Conservation (phyloP, 2,113 vertebrate genomes). For the Takifugu flavidus region DNA sequence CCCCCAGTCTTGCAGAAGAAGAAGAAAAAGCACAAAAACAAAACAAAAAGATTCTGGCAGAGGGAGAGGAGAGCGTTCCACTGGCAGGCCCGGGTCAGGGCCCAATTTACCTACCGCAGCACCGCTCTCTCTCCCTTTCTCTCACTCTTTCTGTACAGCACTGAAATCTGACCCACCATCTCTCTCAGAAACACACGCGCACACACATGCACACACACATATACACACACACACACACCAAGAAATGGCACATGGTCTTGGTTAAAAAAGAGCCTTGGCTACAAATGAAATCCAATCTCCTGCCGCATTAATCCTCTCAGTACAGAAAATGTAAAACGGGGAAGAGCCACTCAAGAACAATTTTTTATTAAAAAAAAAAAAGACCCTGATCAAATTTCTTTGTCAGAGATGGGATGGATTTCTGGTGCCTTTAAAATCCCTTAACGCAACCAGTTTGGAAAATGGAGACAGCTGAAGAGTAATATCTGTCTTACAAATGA, state of each 20-base stretch:
- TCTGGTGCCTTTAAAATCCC: slow-evolving; percentile 36
- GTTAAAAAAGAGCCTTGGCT: slow-evolving; percentile 66
- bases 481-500: slow-evolving; percentile 7
- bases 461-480: slow-evolving; percentile 30
- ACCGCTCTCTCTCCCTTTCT: slow-evolving; percentile 48
- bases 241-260: slow-evolving; percentile 74
- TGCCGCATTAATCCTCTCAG: slow-evolving; percentile 14
- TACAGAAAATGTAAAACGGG: slow-evolving; percentile 5
- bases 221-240: slow-evolving; percentile 33
- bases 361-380: slow-evolving; percentile 14
- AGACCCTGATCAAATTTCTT: slow-evolving; percentile 29
- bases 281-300: slow-evolving; percentile 69
- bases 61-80: slow-evolving; percentile 70
- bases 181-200: slow-evolving; percentile 21
- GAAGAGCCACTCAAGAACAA: not conserved
- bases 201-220: slow-evolving; percentile 23
- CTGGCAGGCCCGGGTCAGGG: slow-evolving; percentile 67
- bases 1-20: slow-evolving; percentile 40
- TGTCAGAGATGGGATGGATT: not conserved
- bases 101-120: slow-evolving; percentile 82
- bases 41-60: slow-evolving; percentile 76
- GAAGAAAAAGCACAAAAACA: slow-evolving; percentile 54
- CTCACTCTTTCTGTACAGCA: slow-evolving; percentile 32
- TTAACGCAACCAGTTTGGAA: slow-evolving; percentile 43
- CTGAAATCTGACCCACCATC: slow-evolving; percentile 55